Percentiles rank a stretch among this genome's conserved stretches.
phyloP scores from a whole-genome alignment of 2,113 vertebrate genomes.

The Barbus barbus region DNA sequence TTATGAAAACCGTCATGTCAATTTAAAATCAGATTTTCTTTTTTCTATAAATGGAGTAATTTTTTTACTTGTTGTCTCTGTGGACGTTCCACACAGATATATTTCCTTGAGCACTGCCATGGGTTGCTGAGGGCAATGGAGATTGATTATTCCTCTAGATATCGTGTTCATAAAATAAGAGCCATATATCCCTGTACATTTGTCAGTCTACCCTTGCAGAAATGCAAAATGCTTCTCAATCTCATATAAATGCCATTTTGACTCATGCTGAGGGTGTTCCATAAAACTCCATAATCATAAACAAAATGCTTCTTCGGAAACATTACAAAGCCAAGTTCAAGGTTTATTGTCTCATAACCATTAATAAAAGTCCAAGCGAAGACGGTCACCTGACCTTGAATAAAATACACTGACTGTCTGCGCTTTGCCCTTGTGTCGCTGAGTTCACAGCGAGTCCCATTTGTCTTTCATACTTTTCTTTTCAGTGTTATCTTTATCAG shows the following conservation, averaged over 20 bases:
- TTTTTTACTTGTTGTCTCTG: slow-evolving; percentile 27
- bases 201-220: slow-evolving; percentile 10
- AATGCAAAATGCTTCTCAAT: not conserved
- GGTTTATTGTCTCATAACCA: slow-evolving; percentile 28
- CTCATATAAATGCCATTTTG: slow-evolving; percentile 29
- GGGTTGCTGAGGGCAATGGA: not conserved
- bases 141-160: slow-evolving; percentile 24
- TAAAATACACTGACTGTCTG: slow-evolving; percentile 7
- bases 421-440: slow-evolving; percentile 1
- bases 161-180: slow-evolving; percentile 25
- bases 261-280: not conserved
- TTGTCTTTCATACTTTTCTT: slow-evolving; percentile 6
- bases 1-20: not conserved
- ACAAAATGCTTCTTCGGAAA: slow-evolving; percentile 7
- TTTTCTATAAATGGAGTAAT: not conserved
- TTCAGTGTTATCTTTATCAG: not conserved
- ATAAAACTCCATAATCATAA: slow-evolving; percentile 29
- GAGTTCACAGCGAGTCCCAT: slow-evolving; percentile 23
- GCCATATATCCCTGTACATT: slow-evolving; percentile 2
- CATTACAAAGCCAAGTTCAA: not conserved
- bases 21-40: not conserved
- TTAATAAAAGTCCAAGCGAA: slow-evolving; percentile 14
- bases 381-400: slow-evolving; percentile 20
- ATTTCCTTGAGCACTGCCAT: not conserved
- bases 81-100: not conserved